Base-by-base conservation (phyloP, 2,888 invertebrate species). In the Aphodius sticticus region DNA sequence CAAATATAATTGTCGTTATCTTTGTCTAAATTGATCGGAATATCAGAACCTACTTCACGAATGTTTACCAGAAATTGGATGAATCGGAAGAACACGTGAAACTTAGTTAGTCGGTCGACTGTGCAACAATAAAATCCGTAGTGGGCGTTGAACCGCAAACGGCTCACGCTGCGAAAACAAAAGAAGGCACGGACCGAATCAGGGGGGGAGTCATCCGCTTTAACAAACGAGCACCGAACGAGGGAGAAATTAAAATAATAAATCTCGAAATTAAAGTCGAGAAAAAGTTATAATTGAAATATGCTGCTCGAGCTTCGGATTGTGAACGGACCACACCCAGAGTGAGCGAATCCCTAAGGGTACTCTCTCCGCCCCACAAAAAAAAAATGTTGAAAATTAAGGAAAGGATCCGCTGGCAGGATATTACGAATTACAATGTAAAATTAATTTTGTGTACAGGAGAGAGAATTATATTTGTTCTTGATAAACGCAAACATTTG, bases 271-370 rank as follows among this genome's bases (percentile, higher is more conserved):
- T 53, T 53, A 53, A 53, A 53, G 53, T 53, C 12, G 53, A 53
- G 53, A 53, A 53, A 53, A 53, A 53, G 53, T 53, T 53, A 53
- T 53, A 53, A 53, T 53, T 53, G 53, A 53, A 53, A 53, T 53
- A 53, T 53, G 53, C 53, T 53, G 53, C 53, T 0, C 2, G 53
- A 53, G 53, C 7, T 53, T 53, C 53, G 53, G 53, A 53, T 53
- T 53, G 53, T 53, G 53, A 53, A 53, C 53, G 53, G 53, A 53
- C 53, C 53, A 53, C 53, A 12, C 53, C 53, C 53, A 12, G 53
- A 53, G 9, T 53, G 6, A 53, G 53, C 53, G 53, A 53, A 53
- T 53, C 53, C 53, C 53, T 12, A 9, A 53, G 53, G 12, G 3
- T 53, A 9, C 2, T 53, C 9, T 12, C 53, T 12, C 53, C 12